A percentile compares a stretch with the other conserved stretches of the same genome.
phyloP scores from a whole-genome alignment of 2,113 vertebrate genomes.

The Oryzias javanicus region DNA sequence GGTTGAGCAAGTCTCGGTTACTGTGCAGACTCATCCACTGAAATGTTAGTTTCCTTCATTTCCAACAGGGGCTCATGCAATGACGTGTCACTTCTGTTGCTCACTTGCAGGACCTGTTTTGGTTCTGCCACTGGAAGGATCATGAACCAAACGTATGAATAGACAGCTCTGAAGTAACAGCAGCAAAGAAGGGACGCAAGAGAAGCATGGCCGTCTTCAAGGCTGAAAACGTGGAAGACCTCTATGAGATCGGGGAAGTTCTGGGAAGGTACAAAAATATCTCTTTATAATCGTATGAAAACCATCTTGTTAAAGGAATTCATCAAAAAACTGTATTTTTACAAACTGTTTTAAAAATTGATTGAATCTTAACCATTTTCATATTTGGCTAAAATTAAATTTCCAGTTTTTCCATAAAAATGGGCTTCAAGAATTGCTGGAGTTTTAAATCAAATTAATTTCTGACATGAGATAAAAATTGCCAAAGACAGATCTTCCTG shows the following conservation, averaged over 20 bases:
- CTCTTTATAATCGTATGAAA: too few species aligned
- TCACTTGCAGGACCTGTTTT: slow-evolving; percentile 5
- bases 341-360: too few species aligned
- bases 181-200: slow-evolving; percentile 10
- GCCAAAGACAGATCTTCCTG: not conserved
- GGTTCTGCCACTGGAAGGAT: not conserved
- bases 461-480: too few species aligned
- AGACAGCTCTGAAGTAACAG: not conserved
- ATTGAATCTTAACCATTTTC: too few species aligned
- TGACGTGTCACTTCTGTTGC: not conserved
- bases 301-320: not conserved
- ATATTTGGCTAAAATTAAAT: too few species aligned
- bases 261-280: slow-evolving; percentile 77
- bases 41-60: too few species aligned
- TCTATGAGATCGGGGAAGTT: slow-evolving; percentile 82
- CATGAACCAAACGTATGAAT: slow-evolving; percentile 13
- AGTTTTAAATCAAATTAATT: too few species aligned
- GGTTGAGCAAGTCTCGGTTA: too few species aligned
- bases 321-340: too few species aligned
- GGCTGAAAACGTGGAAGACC: slow-evolving; percentile 79
- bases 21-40: too few species aligned
- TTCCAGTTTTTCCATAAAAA: too few species aligned
- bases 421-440: too few species aligned
- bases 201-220: slow-evolving; percentile 64
- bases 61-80: not conserved